Conservation (phyloP, 2,113 vertebrate species). For the Thomomys bottae region DNA sequence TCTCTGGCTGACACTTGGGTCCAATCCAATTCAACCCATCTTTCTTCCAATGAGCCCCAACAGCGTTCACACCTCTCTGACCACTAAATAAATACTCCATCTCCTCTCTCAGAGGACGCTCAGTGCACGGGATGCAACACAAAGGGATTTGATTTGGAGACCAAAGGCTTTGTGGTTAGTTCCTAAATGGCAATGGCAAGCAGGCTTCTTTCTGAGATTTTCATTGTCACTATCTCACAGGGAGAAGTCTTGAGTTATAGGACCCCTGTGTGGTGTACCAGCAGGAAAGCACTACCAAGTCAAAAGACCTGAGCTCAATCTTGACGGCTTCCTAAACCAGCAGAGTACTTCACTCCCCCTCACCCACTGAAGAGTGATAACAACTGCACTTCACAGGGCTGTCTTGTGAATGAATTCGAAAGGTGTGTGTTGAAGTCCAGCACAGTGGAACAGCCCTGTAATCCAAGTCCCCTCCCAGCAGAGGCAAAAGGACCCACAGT, state of each 20-base stretch:
- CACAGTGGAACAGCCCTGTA: too few species aligned
- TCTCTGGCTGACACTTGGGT: neutral
- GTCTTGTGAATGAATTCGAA: neutral
- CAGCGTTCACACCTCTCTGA: neutral
- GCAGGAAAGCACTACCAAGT: neutral
- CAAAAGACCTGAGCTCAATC: neutral
- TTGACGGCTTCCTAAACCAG: neutral
- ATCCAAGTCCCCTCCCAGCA: too few species aligned
- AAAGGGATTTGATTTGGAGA: neutral
- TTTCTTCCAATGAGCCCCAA: neutral
- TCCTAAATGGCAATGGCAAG: neutral
- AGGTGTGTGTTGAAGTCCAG: neutral
- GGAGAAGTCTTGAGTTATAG: neutral
- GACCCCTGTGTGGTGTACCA: too few species aligned
- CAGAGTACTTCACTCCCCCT: neutral
- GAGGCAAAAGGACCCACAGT: too few species aligned
- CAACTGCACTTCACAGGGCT: neutral
- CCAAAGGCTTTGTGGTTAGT: neutral
- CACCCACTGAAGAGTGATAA: neutral
- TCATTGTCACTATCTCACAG: too few species aligned
- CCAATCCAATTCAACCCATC: neutral
- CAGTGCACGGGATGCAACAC: neutral
- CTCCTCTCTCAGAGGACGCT: neutral
- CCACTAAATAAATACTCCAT: accelerated
- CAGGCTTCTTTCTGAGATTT: neutral